Conservation (phyloP, 2,797 vertebrate genomes). For the Sebastes hubbsi region DNA sequence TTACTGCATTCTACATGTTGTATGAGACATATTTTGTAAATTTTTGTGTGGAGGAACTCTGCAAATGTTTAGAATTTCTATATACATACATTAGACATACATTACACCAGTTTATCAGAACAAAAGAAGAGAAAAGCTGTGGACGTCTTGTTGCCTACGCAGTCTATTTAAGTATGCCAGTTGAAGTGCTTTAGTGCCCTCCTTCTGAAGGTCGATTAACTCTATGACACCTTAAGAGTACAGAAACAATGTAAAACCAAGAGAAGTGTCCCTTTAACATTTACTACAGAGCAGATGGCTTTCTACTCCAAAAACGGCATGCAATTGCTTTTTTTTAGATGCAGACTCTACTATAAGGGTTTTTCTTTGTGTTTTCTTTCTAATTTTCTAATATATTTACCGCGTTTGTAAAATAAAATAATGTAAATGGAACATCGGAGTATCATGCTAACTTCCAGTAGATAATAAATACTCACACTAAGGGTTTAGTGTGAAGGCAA, state of each 20-base stretch:
- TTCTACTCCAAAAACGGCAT: background rate
- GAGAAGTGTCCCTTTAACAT: slow-evolving; percentile 21
- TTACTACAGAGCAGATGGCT: background rate
- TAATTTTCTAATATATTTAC: background rate
- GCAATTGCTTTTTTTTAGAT: background rate
- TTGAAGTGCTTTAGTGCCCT: background rate
- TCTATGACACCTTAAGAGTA: background rate
- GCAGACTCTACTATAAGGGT: background rate
- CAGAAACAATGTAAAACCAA: background rate
- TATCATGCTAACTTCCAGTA: background rate
- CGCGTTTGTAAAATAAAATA: background rate
- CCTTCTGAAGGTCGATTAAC: slow-evolving; percentile 25
- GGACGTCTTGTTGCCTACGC: slow-evolving; percentile 15
- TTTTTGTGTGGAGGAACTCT: background rate
- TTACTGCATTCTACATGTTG: background rate
- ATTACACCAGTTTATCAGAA: background rate
- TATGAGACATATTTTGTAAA: background rate
- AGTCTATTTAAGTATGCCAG: slow-evolving; percentile 14
- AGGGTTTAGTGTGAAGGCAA: too few species aligned
- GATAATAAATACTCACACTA: background rate
- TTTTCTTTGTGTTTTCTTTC: background rate
- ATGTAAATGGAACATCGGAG: background rate
- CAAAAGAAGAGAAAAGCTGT: background rate
- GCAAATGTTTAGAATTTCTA: background rate
- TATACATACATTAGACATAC: background rate